A percentile compares a stretch with the other conserved stretches of the same genome.
Evolutionary conservation across 2,797 vertebrate species (phyloP).

Genomic region (Danio choprae): DNA sequence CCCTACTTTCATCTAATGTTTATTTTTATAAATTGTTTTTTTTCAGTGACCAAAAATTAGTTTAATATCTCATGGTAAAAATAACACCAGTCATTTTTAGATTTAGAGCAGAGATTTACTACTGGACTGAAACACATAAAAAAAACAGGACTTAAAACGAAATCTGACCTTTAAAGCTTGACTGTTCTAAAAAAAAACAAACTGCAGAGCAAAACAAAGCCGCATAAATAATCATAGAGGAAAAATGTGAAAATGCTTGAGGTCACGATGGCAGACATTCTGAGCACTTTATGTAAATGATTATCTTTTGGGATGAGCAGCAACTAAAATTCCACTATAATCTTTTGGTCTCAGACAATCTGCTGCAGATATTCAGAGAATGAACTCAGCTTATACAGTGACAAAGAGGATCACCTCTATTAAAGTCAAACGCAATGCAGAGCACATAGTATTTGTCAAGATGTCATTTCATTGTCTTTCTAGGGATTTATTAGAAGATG

Average conservation of each 20-base stretch:
- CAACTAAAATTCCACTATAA: conserved; percentile 49
- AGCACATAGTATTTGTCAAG: conserved; percentile 31
- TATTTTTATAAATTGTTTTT: no score
- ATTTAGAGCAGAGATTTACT: not conserved
- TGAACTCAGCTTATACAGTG: conserved; percentile 52
- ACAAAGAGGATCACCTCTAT: conserved; percentile 57
- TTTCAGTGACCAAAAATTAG: no score
- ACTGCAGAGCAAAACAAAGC: not conserved
- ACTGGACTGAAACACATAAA: not conserved
- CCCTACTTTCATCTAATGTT: no score
- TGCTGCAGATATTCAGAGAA: conserved; percentile 55
- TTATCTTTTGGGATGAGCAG: conserved; percentile 39
- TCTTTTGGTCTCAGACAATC: conserved; percentile 50
- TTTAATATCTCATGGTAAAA: not conserved
- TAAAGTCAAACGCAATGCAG: conserved; percentile 48
- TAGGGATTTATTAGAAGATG: conserved; percentile 27
- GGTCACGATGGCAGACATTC: conserved; percentile 47
- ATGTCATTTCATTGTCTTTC: conserved; percentile 33
- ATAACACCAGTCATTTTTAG: not conserved
- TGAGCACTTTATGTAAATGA: conserved; percentile 48
- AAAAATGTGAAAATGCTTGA: conserved; percentile 32
- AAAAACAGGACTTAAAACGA: not conserved
- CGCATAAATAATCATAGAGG: conserved; percentile 1
- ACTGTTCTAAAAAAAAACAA: not conserved
- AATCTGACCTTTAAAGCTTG: conserved; percentile 41